Base-by-base conservation (phyloP, 1,140 invertebrate species). In the Helicoverpa armigera region DNA sequence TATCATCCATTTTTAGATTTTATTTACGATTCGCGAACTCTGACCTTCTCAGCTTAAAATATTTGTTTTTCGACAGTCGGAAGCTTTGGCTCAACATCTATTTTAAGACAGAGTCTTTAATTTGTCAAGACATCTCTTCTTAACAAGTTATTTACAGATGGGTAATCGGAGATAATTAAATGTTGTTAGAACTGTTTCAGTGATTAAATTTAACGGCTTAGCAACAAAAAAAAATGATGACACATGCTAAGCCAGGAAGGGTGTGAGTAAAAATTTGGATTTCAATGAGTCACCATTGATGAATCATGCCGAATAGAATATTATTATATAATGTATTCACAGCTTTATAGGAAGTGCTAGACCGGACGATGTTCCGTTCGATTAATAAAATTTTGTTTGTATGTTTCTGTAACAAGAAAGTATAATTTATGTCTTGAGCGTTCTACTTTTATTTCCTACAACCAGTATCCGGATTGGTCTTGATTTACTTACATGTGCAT, bases 221-320 rank as follows among this genome's bases (percentile, higher is more conserved):
- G 65, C 16, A 18, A 67, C 43, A 53, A 51, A 72, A 54, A 51
- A 70, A 54, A 72, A 31, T 11, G 67, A 13, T 72, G 48, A 51
- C 50, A 54, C 50, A 72, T 54, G 67, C 12, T 16, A 72, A 3
- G 9, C 69, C 48, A 51, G 23, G 2, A 29, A 16, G 13, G 58
- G 56, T 4, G 13, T 31, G 16, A n/a, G 12, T 51, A 58, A 43
- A 75, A 50, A 61, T 75, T 75, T 14, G 58, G 58, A 9, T 60
- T 29, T 35, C 43, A 35, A 23, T 75, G 73, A 75, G n/a, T 75
- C 73, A 75, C 63, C 31, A 12, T n/a, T 50, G 73, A 75, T 75
- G 73, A 75, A 75, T 75, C 73, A 75, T 23, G 3, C 35, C 12
- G 31, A 43, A 61, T 58, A 58, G n/a, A 74, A 43, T 74, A 51